These are phyloP conservation scores for Neomicropteryx cornuta DNA, from an alignment of 1,140 invertebrate species.

Conservation along the genomic window DNA sequence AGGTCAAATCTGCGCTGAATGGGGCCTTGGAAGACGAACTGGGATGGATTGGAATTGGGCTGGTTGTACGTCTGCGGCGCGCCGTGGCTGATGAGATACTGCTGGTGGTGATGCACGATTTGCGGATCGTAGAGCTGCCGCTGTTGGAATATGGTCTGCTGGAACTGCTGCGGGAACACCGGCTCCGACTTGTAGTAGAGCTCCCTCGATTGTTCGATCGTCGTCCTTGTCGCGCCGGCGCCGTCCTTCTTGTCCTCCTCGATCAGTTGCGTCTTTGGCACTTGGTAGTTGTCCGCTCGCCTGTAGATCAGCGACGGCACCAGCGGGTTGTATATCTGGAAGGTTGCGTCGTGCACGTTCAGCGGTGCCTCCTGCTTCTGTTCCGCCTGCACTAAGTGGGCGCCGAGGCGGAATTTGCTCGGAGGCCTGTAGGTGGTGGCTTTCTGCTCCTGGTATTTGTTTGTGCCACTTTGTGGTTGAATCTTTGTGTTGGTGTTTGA, in stretches of 20 bases:
- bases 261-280: conserved; percentile 23
- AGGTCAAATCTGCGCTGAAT: conserved; percentile 28
- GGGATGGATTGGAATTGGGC: conserved; percentile 3
- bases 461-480: conserved; percentile 16
- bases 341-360: conserved; percentile 21
- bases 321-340: conserved; percentile 15
- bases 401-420: conserved; percentile 21
- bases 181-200: conserved; percentile 12
- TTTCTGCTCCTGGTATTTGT: conserved; percentile 20
- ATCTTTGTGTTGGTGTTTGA: conserved; percentile 14
- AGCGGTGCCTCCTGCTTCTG: conserved; percentile 13
- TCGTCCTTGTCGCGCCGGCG: conserved; percentile 7
- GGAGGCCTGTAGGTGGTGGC: conserved; percentile 34
- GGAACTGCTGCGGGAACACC: conserved; percentile 14
- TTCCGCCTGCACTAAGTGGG: conserved; percentile 18
- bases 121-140: conserved; percentile 14
- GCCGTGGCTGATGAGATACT: no score
- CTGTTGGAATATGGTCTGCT: conserved; percentile 13
- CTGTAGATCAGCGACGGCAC: conserved; percentile 17
- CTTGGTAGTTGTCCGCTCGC: conserved; percentile 23
- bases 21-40: conserved; percentile 4
- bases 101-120: conserved; percentile 17
- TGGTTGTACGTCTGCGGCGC: conserved; percentile 4
- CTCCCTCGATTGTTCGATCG: conserved; percentile 18
- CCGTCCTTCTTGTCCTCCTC: conserved; percentile 4